These are phyloP conservation scores for Leucopsar rothschildi DNA, from an alignment of 2,113 vertebrate species.

Conservation along the genomic window DNA sequence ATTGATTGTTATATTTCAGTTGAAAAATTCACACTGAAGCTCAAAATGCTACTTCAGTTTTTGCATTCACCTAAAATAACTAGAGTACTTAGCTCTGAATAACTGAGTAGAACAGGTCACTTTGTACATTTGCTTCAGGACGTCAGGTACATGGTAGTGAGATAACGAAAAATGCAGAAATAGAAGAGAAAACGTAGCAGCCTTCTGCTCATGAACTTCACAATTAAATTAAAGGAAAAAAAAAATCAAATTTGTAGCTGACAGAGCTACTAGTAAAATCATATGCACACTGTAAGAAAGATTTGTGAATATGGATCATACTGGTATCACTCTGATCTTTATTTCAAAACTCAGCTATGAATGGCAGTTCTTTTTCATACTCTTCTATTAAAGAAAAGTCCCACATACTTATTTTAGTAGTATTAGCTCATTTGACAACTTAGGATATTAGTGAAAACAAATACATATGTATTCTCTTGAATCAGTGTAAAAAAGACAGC, in stretches of 20 bases:
- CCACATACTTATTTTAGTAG: background rate
- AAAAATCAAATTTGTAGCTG: background rate
- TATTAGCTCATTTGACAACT: background rate
- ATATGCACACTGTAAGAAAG: background rate
- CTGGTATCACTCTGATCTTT: background rate
- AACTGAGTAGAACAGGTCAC: background rate
- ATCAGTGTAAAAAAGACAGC: background rate
- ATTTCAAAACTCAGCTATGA: background rate
- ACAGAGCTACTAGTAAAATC: background rate
- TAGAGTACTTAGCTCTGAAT: background rate
- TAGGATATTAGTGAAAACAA: background rate
- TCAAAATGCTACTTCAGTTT: background rate
- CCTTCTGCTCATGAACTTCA: background rate
- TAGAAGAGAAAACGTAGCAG: background rate
- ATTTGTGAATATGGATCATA: background rate
- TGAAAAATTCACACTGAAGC: background rate
- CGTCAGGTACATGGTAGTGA: constrained; percentile 12
- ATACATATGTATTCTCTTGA: background rate
- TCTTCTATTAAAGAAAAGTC: background rate
- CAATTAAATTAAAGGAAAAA: background rate
- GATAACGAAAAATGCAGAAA: constrained; percentile 57
- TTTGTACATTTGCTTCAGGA: constrained; percentile 20
- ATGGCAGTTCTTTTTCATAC: background rate
- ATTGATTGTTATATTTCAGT: background rate
- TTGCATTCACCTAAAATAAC: constrained; percentile 19